phyloP scores from a whole-genome alignment of 23 tunicate genomes.

The Pegea sp. region DNA sequence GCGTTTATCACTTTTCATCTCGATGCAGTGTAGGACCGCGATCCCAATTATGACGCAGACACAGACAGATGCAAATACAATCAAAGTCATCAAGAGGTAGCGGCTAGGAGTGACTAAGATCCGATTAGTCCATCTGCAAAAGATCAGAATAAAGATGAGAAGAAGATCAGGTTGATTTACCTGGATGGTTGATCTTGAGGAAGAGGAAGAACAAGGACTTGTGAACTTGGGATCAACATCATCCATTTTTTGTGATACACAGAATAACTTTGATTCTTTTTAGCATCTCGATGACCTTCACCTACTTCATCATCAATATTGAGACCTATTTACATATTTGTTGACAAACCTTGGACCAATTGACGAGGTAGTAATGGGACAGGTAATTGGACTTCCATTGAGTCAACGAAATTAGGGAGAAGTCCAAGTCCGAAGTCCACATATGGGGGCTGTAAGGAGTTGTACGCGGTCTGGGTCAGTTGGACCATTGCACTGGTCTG shows the following conservation, averaged over 20 bases:
- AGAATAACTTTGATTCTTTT: constrained; percentile 2
- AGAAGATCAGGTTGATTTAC: constrained; percentile 4
- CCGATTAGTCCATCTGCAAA: constrained; percentile 35
- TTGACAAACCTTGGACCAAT: neutral
- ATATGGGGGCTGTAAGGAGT: constrained; percentile 40
- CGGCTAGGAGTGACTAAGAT: constrained; percentile 44
- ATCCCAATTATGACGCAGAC: constrained; percentile 14
- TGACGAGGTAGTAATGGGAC: constrained; percentile 10
- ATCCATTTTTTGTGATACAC: constrained; percentile 14
- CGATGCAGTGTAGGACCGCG: constrained; percentile 39
- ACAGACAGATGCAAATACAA: constrained; percentile 24
- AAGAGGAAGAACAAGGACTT: constrained; percentile 30
- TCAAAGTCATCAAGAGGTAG: constrained; percentile 21
- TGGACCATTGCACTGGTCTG: constrained; percentile 41
- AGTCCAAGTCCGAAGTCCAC: constrained; percentile 59
- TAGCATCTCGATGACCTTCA: no score
- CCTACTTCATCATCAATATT: neutral
- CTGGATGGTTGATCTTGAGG: constrained; percentile 34
- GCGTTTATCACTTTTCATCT: constrained; percentile 34
- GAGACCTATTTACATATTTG: neutral
- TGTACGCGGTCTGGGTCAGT: constrained; percentile 35
- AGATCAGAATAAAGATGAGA: neutral
- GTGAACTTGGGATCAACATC: constrained; percentile 81
- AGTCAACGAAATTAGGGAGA: constrained; percentile 55
- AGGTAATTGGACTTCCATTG: constrained; percentile 23